These are phyloP conservation scores for Fistularia commersonii DNA, from an alignment of 2,797 vertebrate species.

Conservation along the genomic window DNA sequence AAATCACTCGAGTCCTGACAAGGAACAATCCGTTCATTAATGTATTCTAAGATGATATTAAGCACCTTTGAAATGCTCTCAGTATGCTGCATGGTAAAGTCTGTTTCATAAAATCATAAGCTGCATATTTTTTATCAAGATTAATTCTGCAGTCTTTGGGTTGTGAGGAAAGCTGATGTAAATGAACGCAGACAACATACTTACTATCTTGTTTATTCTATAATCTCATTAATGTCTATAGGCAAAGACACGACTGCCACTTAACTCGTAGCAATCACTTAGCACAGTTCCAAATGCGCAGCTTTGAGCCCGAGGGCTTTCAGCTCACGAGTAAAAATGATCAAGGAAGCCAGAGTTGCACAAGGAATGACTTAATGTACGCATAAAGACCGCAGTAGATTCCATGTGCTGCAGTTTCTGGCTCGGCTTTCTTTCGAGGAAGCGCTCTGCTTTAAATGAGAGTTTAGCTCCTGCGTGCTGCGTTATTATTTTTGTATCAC, in stretches of 20 bases:
- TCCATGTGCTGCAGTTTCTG: no score
- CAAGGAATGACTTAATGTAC: no score
- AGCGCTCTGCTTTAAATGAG: no score
- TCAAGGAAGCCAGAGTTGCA: slow-evolving; percentile 30
- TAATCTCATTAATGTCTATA: slow-evolving; percentile 43
- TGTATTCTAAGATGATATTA: slow-evolving; percentile 15
- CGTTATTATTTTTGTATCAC: slow-evolving; percentile 6
- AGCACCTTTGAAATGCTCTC: background rate
- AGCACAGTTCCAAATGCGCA: slow-evolving; percentile 37
- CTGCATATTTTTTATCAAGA: background rate
- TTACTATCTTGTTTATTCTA: slow-evolving; percentile 37
- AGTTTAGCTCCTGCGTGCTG: no score
- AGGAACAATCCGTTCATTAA: slow-evolving; percentile 1
- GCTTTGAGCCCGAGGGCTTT: slow-evolving; percentile 38
- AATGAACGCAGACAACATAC: slow-evolving; percentile 24
- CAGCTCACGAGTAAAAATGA: slow-evolving; percentile 42
- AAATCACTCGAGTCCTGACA: slow-evolving; percentile 18
- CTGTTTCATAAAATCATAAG: background rate
- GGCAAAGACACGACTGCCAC: slow-evolving; percentile 29
- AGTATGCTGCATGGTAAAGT: background rate
- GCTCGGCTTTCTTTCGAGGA: no score
- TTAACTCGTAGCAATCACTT: slow-evolving; percentile 42
- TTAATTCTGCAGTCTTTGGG: slow-evolving; percentile 5
- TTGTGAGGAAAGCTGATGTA: slow-evolving; percentile 18
- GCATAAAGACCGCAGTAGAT: no score